Base-by-base conservation (phyloP, 2,113 vertebrate genomes). In the Gopherus evgoodei region DNA sequence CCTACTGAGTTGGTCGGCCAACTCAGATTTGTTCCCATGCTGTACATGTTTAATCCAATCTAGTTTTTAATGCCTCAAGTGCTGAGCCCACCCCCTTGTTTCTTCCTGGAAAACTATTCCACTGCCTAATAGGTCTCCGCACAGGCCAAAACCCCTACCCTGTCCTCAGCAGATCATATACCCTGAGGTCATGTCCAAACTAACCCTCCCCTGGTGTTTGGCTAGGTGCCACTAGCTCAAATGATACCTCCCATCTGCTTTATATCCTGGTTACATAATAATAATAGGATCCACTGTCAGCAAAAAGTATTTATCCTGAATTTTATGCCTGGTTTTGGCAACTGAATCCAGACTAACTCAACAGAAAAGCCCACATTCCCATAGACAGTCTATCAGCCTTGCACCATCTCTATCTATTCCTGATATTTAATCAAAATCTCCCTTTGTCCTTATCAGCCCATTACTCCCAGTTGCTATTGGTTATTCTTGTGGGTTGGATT, bases 241-340 rank as follows among this genome's bases (percentile, higher is more conserved):
- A 59, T 84, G 87, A 83, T 89, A 8, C 83, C 93, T 90, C 96
- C 87, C 94, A 94, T 95, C 96, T 22, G 65, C 42, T 78, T 78
- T 47, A 78, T 47, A 44, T 13, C 88, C 95, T 90, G 95, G 95
- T 94, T 94, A 93, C 93, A 35, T 89, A 95, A 94, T 88, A 90
- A 95, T 21, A n/a, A 31, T 8, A 86, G 78, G 72, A 90, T 89
- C 38, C 95, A 83, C 87, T 93, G 88, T 8, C 53, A 89, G 95
- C 78, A 97, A 93, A 38, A 90, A 94, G 7, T 44, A 93, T 92
- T 79, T 94, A 50, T 87, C 62, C 84, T 53, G 90, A 92, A 94
- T 78, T 22, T 93, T n/a, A 72, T 35, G 29, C 53, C 89, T 91
- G 96, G 94, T 95, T 96, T 92, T 90, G 94, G 94, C 90, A 97